Conservation (phyloP, 2,797 vertebrate genomes). For the Myotis daubentonii region DNA sequence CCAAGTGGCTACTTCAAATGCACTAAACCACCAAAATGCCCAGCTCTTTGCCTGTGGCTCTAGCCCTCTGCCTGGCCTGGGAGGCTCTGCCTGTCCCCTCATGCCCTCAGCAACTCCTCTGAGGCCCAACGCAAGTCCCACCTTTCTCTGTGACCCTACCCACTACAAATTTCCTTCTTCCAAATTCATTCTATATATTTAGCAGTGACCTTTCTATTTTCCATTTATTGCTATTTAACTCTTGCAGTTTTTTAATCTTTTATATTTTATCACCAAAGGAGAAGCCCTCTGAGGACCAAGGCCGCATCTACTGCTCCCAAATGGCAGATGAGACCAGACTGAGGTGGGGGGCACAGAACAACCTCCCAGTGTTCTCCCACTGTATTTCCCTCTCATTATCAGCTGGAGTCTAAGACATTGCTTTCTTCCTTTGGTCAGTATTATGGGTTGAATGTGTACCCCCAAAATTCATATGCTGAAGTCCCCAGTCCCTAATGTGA, state of each 20-base stretch:
- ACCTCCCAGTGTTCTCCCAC: background rate
- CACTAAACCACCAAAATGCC: background rate
- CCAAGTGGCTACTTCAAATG: background rate
- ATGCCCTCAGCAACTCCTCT: background rate
- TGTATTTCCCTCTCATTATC: background rate
- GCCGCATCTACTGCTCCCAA: background rate
- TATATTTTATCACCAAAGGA: background rate
- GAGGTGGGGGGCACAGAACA: background rate
- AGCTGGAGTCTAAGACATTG: background rate
- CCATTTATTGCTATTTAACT: constrained; percentile 32
- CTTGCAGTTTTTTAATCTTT: constrained; percentile 25
- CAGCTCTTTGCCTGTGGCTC: background rate
- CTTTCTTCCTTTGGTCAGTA: constrained; percentile 19
- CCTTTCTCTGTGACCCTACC: constrained; percentile 27
- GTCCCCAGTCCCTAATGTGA: background rate
- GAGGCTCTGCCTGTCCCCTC: background rate
- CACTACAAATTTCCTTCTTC: constrained; percentile 12
- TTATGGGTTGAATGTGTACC: background rate
- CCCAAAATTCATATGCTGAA: background rate
- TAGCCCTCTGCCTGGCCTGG: background rate
- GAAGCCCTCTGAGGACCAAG: background rate
- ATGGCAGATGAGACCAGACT: background rate
- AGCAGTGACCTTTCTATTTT: constrained; percentile 14
- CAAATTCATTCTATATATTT: constrained; percentile 26
- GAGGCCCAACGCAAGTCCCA: background rate